Conservation (phyloP, 2,888 invertebrate species). For the Arge pagana region DNA sequence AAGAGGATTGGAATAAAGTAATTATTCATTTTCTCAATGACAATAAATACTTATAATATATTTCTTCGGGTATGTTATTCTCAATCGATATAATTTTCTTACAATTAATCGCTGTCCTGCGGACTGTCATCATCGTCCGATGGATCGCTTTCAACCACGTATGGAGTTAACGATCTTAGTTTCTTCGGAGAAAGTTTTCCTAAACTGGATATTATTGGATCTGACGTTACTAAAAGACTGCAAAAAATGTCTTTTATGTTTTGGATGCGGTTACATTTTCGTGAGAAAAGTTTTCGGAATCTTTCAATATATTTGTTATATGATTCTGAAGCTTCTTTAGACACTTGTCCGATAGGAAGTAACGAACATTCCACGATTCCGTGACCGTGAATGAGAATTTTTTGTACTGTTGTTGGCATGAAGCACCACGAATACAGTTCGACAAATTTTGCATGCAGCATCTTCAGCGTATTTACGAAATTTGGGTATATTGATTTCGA, state of each 20-base stretch:
- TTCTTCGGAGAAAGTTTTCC: conserved; percentile 7
- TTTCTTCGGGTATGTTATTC: too few species aligned
- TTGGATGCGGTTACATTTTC: neutral
- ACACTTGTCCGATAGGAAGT: conserved; percentile 36
- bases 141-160: too few species aligned
- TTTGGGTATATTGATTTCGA: conserved; percentile 30
- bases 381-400: conserved; percentile 32
- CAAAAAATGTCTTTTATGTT: neutral
- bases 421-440: conserved; percentile 41
- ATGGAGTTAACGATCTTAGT: neutral
- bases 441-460: conserved; percentile 30
- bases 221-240: neutral
- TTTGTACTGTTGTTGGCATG: conserved; percentile 41
- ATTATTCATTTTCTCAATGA: too few species aligned
- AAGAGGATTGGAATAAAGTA: too few species aligned
- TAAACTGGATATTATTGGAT: conserved; percentile 9
- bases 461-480: conserved; percentile 29
- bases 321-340: conserved; percentile 41
- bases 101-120: too few species aligned
- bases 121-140: too few species aligned
- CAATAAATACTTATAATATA: too few species aligned
- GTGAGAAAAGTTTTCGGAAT: neutral
- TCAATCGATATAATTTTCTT: too few species aligned
- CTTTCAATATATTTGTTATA: conserved; percentile 27
- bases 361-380: conserved; percentile 30